These are phyloP conservation scores for Adelognathus sp. DNA, from an alignment of 2,888 invertebrate genomes.

Conservation along the genomic window DNA sequence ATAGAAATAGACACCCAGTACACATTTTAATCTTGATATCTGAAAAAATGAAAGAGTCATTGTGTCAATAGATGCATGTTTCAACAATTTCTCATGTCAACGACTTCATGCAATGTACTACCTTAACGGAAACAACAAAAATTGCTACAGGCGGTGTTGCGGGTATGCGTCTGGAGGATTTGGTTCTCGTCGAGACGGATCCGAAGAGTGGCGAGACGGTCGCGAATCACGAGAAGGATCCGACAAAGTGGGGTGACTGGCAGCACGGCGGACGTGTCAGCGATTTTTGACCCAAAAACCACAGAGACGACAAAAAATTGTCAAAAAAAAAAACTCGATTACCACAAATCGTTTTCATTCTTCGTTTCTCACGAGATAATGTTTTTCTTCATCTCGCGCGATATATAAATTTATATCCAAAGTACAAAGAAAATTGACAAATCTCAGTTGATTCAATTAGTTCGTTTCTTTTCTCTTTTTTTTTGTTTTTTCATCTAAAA, in stretches of 20 bases:
- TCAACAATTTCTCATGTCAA: too few relatives aligned
- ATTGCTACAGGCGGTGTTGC: conserved; percentile 58
- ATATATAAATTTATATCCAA: conserved; percentile 62
- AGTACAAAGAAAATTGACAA: conserved; percentile 64
- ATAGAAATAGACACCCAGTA: too few relatives aligned
- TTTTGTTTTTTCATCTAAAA: conserved; percentile 56
- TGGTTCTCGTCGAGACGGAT: conserved; percentile 71
- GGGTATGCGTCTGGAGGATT: conserved; percentile 66
- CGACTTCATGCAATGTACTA: too few relatives aligned
- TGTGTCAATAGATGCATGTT: too few relatives aligned
- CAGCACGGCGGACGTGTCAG: conserved; percentile 74
- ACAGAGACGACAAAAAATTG: too few relatives aligned
- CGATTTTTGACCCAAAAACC: conserved; percentile 76
- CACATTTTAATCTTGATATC: too few relatives aligned
- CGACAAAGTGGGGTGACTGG: conserved; percentile 78
- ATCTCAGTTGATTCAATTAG: conserved; percentile 54
- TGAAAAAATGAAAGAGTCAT: too few relatives aligned
- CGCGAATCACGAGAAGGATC: conserved; percentile 71
- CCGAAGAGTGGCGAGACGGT: conserved; percentile 69
- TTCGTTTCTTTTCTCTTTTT: too few relatives aligned
- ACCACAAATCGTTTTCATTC: conserved; percentile 46
- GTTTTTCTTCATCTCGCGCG: neutral
- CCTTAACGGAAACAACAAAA: neutral
- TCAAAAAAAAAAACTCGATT: conserved; percentile 22
- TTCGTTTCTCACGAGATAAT: conserved; percentile 6